Evolutionary conservation across 2,888 invertebrate genomes (phyloP), one percentile per base, ranked within the genome.

Genomic region (Norana najaformis): DNA sequence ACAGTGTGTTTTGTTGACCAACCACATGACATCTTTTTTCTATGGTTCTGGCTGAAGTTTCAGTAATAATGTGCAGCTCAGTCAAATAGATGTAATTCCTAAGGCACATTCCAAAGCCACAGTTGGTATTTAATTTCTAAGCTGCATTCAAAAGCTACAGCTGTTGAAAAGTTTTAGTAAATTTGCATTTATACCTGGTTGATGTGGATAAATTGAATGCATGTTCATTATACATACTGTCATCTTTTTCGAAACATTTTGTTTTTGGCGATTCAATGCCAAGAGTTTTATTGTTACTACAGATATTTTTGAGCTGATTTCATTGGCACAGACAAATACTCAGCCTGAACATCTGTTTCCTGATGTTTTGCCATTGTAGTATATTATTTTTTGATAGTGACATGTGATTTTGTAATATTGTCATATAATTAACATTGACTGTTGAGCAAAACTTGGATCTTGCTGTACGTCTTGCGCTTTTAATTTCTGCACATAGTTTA

Each of bases 11-110:
- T 69, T n/a, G 69, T 69, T 69, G 69, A 69, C 69, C 69, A 69
- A n/a, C 30, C 69, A n/a, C n/a, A 30, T 69, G 69, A 69, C 69
- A 69, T 69, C 69, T 69, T 69, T n/a, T 69, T 69, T 69, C 69
- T 69, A n/a, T 69, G 69, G n/a, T 69, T 69, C 69, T 69, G n/a
- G n/a, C 69, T n/a, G 69, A 69, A n/a, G 69, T 69, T 69, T 69
- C 69, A 69, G 69, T 69, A 69, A 23, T 23, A 23, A 23, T 47
- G 16, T 69, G 69, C 69, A 69, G 69, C n/a, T 69, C 69, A 69
- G 69, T 69, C 69, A n/a, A 69, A n/a, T 69, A 69, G 69, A 69
- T 47, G 23, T 47, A 1, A 23, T 5, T 69, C 69, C 11, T 69
- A 30, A 47, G 47, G 16, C 18, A 18, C 47, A n/a, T 69, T n/a